Evolutionary conservation across 2,113 vertebrate genomes (phyloP), one percentile per base, ranked within the genome.

Genomic region (Rhinolophus sinicus): DNA sequence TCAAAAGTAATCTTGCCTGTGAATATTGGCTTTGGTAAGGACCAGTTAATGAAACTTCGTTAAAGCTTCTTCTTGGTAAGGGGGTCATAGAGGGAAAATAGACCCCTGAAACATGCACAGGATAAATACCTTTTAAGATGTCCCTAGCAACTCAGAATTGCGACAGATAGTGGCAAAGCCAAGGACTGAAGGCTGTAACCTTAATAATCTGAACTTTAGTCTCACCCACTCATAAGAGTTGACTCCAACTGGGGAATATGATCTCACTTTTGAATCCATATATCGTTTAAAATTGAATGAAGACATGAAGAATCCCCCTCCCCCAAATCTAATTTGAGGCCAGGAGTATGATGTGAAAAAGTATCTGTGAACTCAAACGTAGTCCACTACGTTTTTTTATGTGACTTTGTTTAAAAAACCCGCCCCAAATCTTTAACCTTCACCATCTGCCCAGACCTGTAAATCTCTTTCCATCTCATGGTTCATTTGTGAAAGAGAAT

Each of bases 241-340:
- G 13, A 70, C 15, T 88, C 30, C 38, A 21, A 0, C 11, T 24
- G 15, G 54, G n/a, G 7, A 91, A 33, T 50, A 50, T 30, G 44
- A 78, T 28, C 24, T 76, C 38, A 60, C 2, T 18, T 80, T 35
- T 47, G 94, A 96, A 69, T 69, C 7, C 62, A 95, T 90, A 92
- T 93, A 98, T 97, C 97, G 98, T 96, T 98, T 98, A 97, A 97
- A 98, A 0, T 7, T 93, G 85, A 88, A 77, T 90, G 83, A 89
- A 94, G 87, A 84, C 86, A 77, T 90, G 83, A 89, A 94, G 87
- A 84, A 60, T 87, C 1, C 75, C 72, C 47, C 52, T 4, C 60
- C 44, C 1, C 38, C 24, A 90, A 98, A 85, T 88, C 88, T 93
- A 1, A 0, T 28, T 56, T 80, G 50, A 81, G 30, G 22, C 35